phyloP scores from a whole-genome alignment of 2,797 vertebrate species.

The Parotocinclus haroldoi region DNA sequence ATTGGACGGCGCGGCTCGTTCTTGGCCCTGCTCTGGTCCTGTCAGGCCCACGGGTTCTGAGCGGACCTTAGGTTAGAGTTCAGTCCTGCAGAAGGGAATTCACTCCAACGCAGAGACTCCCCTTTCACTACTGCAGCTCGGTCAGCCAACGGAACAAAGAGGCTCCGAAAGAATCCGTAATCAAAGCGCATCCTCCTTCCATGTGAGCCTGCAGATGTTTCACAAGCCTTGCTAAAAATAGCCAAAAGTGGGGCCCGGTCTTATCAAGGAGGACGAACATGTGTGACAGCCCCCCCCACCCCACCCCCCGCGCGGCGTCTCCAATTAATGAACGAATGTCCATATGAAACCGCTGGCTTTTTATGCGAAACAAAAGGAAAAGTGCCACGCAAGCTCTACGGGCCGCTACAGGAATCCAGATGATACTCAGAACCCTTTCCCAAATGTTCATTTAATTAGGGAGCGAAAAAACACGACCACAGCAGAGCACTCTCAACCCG shows the following conservation, averaged over 20 bases:
- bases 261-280: conserved; percentile 37
- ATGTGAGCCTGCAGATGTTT: conserved; percentile 40
- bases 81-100: conserved; percentile 45
- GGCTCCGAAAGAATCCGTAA: conserved; percentile 17
- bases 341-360: conserved; percentile 30
- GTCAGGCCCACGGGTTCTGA: conserved; percentile 49
- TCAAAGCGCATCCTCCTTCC: conserved; percentile 19
- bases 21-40: conserved; percentile 53
- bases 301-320: conserved; percentile 9
- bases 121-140: conserved; percentile 29
- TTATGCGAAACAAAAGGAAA: conserved; percentile 30
- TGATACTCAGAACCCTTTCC: conserved; percentile 34
- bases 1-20: conserved; percentile 51
- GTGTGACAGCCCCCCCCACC: conserved; percentile 23
- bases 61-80: conserved; percentile 50
- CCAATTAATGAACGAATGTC: conserved; percentile 29
- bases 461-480: conserved; percentile 25
- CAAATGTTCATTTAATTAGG: conserved; percentile 34
- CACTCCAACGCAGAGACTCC: conserved; percentile 40
- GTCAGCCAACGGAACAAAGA: conserved; percentile 28
- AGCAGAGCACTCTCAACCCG: conserved; percentile 15
- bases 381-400: conserved; percentile 14
- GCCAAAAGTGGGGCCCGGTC: conserved; percentile 20
- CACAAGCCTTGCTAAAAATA: conserved; percentile 32
- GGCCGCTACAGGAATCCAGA: conserved; percentile 30